These are phyloP conservation scores for Labeo calbasu DNA, from an alignment of 2,797 vertebrate genomes.

Conservation along the genomic window DNA sequence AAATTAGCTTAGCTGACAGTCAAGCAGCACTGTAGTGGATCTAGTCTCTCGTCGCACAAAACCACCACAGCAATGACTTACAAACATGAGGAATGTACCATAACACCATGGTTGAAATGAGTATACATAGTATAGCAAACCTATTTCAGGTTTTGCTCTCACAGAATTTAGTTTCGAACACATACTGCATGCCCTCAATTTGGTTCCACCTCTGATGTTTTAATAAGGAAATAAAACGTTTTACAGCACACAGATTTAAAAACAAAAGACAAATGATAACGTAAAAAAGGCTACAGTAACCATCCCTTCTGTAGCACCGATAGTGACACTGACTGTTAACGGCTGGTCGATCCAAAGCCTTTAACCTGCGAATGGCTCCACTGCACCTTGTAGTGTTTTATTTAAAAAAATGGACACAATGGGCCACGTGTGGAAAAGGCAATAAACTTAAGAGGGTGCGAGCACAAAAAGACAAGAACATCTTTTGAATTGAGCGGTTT, in stretches of 20 bases:
- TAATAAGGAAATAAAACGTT: constrained; percentile 24
- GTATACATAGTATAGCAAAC: constrained; percentile 9
- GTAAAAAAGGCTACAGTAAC: constrained; percentile 60
- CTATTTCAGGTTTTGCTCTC: not conserved
- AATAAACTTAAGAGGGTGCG: constrained; percentile 14
- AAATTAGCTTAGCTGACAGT: constrained; percentile 41
- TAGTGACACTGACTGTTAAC: constrained; percentile 34
- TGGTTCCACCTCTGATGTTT: constrained; percentile 50
- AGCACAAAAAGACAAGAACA: constrained; percentile 14
- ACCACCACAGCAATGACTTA: constrained; percentile 18
- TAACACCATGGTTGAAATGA: constrained; percentile 24
- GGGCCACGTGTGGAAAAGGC: constrained; percentile 1
- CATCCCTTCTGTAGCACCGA: constrained; percentile 57
- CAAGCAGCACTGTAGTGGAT: constrained; percentile 41
- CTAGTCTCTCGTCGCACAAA: constrained; percentile 17
- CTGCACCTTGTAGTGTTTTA: constrained; percentile 71
- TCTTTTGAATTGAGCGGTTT: constrained; percentile 35
- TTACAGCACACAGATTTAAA: constrained; percentile 42
- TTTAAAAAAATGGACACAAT: not conserved
- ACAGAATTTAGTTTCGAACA: constrained; percentile 55
- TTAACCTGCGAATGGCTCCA: constrained; percentile 31
- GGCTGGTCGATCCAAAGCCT: constrained; percentile 50
- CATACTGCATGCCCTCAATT: constrained; percentile 51
- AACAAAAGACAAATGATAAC: constrained; percentile 55
- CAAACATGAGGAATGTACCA: constrained; percentile 47